Base-by-base conservation (phyloP, 2,113 vertebrate species). In the Ctenodactylus gundi region DNA sequence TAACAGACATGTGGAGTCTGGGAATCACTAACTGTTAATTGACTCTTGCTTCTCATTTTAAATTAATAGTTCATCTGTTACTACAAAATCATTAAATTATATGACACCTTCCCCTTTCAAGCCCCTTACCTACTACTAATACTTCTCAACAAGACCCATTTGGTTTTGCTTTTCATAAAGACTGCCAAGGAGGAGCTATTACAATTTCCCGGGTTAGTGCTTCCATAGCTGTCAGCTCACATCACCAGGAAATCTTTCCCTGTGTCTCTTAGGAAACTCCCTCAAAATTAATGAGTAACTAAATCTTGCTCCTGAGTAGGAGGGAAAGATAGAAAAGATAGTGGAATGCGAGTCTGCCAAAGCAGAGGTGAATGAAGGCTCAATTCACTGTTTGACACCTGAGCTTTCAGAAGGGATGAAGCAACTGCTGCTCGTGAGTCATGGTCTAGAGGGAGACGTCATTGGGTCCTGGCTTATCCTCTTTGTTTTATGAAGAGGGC, bases 281-380 rank as follows among this genome's bases (percentile, higher is more conserved):
- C 62, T 95, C 68, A 78, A 95, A 97, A 96, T 93, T 94, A 96
- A 95, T 83, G 65, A 94, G 94, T 84, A 91, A 95, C 92, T 92
- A 86, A 96, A 64, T 80, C 84, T 85, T 95, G 80, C 89, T 94
- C 14, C 83, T 82, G 81, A 82, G 91, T 96, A 18, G 93, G 96
- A 97, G 62, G 91, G 39, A 91, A 86, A 94, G 70, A 93, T 62
- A 94, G 91, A n/a, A 91, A 86, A 94, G 70, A 93, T 62, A 94
- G 91, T 75, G 20, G 51, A 91, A 87, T 85, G 68, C 0, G n/a
- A 95, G 53, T 41, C 34, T 84, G 88, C 58, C 15, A 12, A 92
- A 87, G 72, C 80, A 49, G 89, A 93, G 60, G 49, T 87, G 62
- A 92, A 73, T 89, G 78, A 49, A 91, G 11, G 41, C 64, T 92